Base-by-base conservation (phyloP, 2,888 invertebrate genomes). In the Microdon myrmicae region DNA sequence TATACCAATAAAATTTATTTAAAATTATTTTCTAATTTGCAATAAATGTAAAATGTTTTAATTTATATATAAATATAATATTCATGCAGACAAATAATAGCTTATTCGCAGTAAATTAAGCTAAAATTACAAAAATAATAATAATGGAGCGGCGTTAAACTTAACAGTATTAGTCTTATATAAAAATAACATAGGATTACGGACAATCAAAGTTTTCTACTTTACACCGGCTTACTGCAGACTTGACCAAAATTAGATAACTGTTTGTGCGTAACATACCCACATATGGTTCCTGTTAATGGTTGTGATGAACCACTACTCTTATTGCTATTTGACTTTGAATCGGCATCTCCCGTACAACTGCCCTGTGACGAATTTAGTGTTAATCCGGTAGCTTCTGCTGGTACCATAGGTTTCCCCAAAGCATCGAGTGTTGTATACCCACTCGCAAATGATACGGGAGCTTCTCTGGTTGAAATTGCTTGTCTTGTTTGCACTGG, bases 251-350 rank as follows among this genome's bases (percentile, higher is more conserved):
- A 75, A 34, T 69, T 73, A 12, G 74, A 73, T 3, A 75, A 64
- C 56, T 75, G 75, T 67, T 73, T 74, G 43, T 74, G 74, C 25
- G 75, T 75, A 12, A 75, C 75, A 67, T 75, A 75, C 3, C 75
- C 75, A 44, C 69, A 71, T 45, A 73, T 72, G 34, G 60, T 69
- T 12, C 68, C 44, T 16, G 67, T 61, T 17, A 54, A 35, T 5
- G 39, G 43, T 20, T 49, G 56, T 19, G 45, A 38, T 12, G 43
- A 44, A 39, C 12, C 44, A 17, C 44, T 53, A 23, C 61, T 58
- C 53, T 61, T 37, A 49, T 44, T 31, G 45, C 35, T 49, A 34
- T 37, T 17, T 35, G 43, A 38, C 58, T 56, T 56, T 31, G 53
- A 37, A 35, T 25, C 26, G 16, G 20, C 3, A 8, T 28, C 26